These are phyloP conservation scores for Cataglyphis altisquamis DNA, from an alignment of 2,888 invertebrate species.

Conservation along the genomic window DNA sequence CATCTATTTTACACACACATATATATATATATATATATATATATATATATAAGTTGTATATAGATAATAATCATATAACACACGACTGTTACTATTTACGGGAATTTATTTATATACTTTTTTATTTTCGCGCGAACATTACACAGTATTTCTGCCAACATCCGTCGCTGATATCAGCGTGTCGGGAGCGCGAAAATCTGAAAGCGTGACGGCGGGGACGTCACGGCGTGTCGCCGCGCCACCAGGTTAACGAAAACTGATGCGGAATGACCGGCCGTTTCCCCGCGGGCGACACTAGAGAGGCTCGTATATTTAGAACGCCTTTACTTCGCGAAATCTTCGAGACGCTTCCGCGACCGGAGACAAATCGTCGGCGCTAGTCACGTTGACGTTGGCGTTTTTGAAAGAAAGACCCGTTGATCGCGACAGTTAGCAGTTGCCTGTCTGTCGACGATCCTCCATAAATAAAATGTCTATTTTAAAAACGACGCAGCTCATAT, in stretches of 20 bases:
- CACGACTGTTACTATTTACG: constrained; percentile 14
- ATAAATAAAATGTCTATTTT: constrained; percentile 55
- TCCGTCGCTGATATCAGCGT: constrained; percentile 42
- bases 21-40: background rate
- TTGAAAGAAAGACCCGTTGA: constrained; percentile 46
- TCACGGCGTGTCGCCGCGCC: constrained; percentile 58
- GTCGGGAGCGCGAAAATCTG: constrained; percentile 39
- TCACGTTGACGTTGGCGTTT: constrained; percentile 45
- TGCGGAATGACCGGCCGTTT: constrained; percentile 63
- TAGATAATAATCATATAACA: constrained; percentile 13
- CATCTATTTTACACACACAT: background rate
- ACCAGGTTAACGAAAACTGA: constrained; percentile 76
- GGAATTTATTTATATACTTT: constrained; percentile 7
- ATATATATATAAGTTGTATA: background rate
- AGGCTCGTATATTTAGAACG: constrained; percentile 70
- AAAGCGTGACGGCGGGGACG: constrained; percentile 46
- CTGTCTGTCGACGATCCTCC: constrained; percentile 33
- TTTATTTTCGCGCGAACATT: constrained; percentile 28
- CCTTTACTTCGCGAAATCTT: constrained; percentile 47
- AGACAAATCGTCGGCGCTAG: constrained; percentile 54
- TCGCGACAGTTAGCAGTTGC: constrained; percentile 48
- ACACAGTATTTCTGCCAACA: constrained; percentile 45
- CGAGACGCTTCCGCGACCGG: constrained; percentile 46
- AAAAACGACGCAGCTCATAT: constrained; percentile 52
- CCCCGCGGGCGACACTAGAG: constrained; percentile 56